Percentiles rank a stretch among this genome's conserved stretches.
Evolutionary conservation across 2,888 invertebrate species (phyloP).

Genomic region (Acleris literana): DNA sequence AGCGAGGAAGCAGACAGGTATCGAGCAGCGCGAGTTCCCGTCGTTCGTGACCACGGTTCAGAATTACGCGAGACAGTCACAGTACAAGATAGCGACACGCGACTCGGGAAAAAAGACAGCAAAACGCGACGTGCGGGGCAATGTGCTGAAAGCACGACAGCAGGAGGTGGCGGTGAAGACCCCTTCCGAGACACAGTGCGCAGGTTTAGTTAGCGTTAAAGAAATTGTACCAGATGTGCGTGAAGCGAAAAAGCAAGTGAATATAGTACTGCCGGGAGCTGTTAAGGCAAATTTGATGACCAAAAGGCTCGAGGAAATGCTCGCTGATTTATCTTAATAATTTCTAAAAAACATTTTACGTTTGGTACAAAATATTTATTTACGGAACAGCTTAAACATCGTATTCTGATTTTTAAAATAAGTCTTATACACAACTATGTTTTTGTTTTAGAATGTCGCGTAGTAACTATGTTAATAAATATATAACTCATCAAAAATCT

Average conservation of each 20-base stretch:
- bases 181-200: slow-evolving; percentile 73
- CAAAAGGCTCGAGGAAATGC: slow-evolving; percentile 64
- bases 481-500: no score
- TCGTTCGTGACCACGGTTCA: slow-evolving; percentile 78
- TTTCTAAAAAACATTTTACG: slow-evolving; percentile 28
- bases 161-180: slow-evolving; percentile 66
- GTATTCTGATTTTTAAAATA: no score
- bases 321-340: slow-evolving; percentile 55
- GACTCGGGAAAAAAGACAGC: slow-evolving; percentile 56
- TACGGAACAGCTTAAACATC: no score
- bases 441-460: no score
- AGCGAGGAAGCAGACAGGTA: slow-evolving; percentile 65
- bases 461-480: no score
- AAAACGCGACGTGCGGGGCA: slow-evolving; percentile 52
- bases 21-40: slow-evolving; percentile 75
- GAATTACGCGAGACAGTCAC: slow-evolving; percentile 80
- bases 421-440: no score
- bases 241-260: slow-evolving; percentile 85
- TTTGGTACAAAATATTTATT: no score
- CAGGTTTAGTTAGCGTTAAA: slow-evolving; percentile 66
- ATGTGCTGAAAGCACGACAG: slow-evolving; percentile 67
- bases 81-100: slow-evolving; percentile 71
- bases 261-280: slow-evolving; percentile 88
- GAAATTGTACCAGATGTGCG: slow-evolving; percentile 70
- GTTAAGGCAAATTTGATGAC: slow-evolving; percentile 77